Base-by-base conservation (phyloP, 2,113 vertebrate genomes). In the Ploceus nigricollis region DNA sequence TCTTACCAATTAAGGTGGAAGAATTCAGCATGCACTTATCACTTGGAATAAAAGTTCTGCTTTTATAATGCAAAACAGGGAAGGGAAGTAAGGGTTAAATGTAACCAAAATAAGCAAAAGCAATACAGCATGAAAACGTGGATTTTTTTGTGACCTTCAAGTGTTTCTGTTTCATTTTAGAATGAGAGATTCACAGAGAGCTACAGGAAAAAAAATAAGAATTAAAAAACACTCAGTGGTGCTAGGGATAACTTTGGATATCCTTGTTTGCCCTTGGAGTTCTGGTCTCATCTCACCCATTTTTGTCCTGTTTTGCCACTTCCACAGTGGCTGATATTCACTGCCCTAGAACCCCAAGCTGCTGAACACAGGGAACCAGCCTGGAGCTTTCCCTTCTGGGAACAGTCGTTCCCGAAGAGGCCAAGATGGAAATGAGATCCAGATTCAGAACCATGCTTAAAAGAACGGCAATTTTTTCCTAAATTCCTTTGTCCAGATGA, bases 141-240 rank as follows among this genome's bases (percentile, higher is more conserved):
- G 28, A 2, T 5, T 37, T 8, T 17, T 58, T 35, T 50, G 42
- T 69, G 31, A 61, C 30, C 21, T 68, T 54, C 23, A 45, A 45
- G 42, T 83, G 23, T 2, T 85, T 58, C 31, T 39, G 18, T n/a
- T 90, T 65, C 12, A 18, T 63, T 85, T 86, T 40, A 57, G 47
- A 90, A 85, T 44, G 12, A 72, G 35, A 58, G 21, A 47, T 37
- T 85, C 39, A 75, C 33, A 30, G 21, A 17, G 8, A 47, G 7
- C 8, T 51, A 48, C 45, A 50, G 40, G 9, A 20, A 72, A 76
- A 76, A 58, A 54, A 71, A 30, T 17, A 47, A 10, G 9, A 42
- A 60, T 18, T 47, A 1, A 2, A 68, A 75, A 60, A 1, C 13
- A 2, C 7, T 9, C 20, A 4, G 0, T 5, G 12, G 11, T 45